Percentiles rank a stretch among this genome's conserved stretches.
phyloP scores from a whole-genome alignment of 2,797 vertebrate genomes.

The Lacerta bilineata region DNA sequence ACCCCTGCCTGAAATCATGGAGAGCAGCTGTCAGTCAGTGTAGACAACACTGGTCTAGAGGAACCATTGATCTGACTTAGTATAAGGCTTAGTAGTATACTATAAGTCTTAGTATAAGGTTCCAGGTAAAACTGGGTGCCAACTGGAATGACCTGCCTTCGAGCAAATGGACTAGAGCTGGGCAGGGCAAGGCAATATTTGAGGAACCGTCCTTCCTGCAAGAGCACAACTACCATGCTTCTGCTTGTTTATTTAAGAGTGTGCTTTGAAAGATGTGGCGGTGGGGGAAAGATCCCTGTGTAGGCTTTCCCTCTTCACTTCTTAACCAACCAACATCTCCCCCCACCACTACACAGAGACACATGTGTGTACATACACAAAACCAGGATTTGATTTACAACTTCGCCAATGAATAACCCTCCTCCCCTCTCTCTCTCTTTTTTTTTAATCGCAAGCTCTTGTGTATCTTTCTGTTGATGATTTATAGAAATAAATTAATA shows the following conservation, averaged over 20 bases:
- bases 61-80: no score
- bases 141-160: not conserved
- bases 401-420: constrained; percentile 95
- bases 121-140: not conserved
- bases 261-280: constrained; percentile 51
- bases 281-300: constrained; percentile 11
- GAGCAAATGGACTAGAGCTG: not conserved
- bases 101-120: no score
- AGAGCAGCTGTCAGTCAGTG: no score
- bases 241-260: constrained; percentile 84
- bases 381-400: constrained; percentile 89
- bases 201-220: not conserved
- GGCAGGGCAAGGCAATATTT: not conserved
- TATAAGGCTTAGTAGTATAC: no score
- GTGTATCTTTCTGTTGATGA: constrained; percentile 99
- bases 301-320: constrained; percentile 53
- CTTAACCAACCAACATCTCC: constrained; percentile 10
- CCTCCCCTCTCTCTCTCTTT: constrained; percentile 82
- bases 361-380: not conserved
- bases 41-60: no score
- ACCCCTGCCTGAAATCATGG: no score
- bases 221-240: not conserved
- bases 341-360: not conserved
- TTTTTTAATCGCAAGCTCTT: constrained; percentile 88
- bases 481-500: constrained; percentile 99